Base-by-base conservation (phyloP, 2,888 invertebrate genomes). In the Agrochola lota region DNA sequence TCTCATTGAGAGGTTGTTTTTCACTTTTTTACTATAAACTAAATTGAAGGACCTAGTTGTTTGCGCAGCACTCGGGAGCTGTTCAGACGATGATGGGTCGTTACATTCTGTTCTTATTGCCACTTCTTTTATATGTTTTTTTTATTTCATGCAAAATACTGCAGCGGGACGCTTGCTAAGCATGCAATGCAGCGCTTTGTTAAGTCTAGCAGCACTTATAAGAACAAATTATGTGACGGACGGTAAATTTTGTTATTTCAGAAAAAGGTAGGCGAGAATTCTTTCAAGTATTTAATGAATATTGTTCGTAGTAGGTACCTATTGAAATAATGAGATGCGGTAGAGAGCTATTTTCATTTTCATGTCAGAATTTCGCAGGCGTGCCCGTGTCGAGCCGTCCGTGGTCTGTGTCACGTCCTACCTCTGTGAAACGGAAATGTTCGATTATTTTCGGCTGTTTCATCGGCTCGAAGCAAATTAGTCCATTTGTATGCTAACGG, bases 401-500 rank as follows among this genome's bases (percentile, higher is more conserved):
- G 12, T 67, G 74, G 67, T 68, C 72, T 68, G 64, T 71, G 60
- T 81, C 79, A 80, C 78, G 68, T 81, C 11, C 72, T 70, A 35
- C 57, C 64, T 69, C 46, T 52, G 77, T 73, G 67, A 26, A 81
- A 85, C 74, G 74, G 79, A 87, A 85, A 77, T 76, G 72, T 80
- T 78, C 76, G 74, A 83, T 83, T 85, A 83, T 85, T 78, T 88
- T 85, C 49, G 79, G 71, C 75, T 78, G 78, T 87, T 85, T 80
- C 74, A 77, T 78, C 64, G 66, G 68, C 70, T 83, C 57, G 57
- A 83, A 86, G 79, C 83, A 87, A 90, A 90, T 90, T 85, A 87
- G 85, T 83, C 87, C 78, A 90, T 90, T 90, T 90, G 83, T 88
- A 89, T 90, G 90, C 89, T 87, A 88, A 89, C 86, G 83, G 86